A percentile compares a stretch with the other conserved stretches of the same genome.
These are phyloP conservation scores for Pelvicachromis taeniatus DNA, from an alignment of 2,113 vertebrate species.

Conservation along the genomic window DNA sequence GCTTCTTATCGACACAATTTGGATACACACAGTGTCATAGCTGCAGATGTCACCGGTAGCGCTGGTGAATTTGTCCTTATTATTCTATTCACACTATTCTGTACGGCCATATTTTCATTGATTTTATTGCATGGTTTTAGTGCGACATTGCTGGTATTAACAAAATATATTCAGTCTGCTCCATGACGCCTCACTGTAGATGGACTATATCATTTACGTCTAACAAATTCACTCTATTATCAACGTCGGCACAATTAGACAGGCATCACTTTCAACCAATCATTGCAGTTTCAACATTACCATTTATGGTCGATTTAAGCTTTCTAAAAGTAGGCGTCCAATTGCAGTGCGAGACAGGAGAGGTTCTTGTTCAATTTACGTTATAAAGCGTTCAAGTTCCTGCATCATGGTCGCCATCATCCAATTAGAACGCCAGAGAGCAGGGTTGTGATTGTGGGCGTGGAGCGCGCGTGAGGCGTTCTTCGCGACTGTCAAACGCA, in stretches of 20 bases:
- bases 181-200: not conserved
- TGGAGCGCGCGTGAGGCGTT: not conserved
- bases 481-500: not conserved
- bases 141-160: not conserved
- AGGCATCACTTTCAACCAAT: constrained; percentile 27
- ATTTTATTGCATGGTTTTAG: not conserved
- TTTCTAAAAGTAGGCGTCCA: constrained; percentile 41
- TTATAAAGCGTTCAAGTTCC: not conserved
- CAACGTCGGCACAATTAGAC: not conserved
- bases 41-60: too few species aligned
- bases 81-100: too few species aligned
- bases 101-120: too few species aligned
- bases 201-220: not conserved
- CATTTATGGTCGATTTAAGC: constrained; percentile 55
- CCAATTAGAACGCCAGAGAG: constrained; percentile 3
- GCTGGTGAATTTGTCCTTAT: too few species aligned
- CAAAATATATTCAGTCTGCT: not conserved
- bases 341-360: not conserved
- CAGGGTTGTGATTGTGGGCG: not conserved
- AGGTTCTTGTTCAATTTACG: not conserved
- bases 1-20: too few species aligned
- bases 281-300: not conserved
- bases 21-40: too few species aligned
- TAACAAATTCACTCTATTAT: not conserved
- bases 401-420: not conserved